Evolutionary conservation across 2,888 invertebrate genomes (phyloP).

Genomic region (Mycogona germanica): DNA sequence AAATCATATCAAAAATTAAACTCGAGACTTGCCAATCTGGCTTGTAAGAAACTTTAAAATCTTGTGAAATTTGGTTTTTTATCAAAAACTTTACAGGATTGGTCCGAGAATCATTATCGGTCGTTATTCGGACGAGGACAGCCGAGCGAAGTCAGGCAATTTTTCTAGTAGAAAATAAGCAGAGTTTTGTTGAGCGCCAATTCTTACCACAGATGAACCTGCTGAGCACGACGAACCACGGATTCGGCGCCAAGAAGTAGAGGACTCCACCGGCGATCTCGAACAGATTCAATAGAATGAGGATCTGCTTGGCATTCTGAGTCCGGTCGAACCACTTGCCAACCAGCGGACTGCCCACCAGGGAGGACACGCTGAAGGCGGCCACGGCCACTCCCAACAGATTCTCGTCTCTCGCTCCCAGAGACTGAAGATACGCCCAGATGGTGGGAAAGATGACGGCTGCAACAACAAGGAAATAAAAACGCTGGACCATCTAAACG

Average conservation of each 20-base stretch:
- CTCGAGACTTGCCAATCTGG: too few species aligned
- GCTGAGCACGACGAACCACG: slow-evolving; percentile 34
- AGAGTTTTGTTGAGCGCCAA: neutral
- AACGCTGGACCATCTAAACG: too few species aligned
- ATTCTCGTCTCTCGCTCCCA: slow-evolving; percentile 32
- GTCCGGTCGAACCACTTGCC: slow-evolving; percentile 35
- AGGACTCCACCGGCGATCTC: slow-evolving; percentile 34
- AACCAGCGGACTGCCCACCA: slow-evolving; percentile 34
- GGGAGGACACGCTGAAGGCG: slow-evolving; percentile 35
- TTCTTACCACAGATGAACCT: slow-evolving; percentile 34
- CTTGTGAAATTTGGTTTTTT: too few species aligned
- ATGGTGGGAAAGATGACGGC: slow-evolving; percentile 39
- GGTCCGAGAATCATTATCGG: too few species aligned
- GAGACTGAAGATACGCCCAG: slow-evolving; percentile 34
- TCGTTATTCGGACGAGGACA: too few species aligned
- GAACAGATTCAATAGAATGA: slow-evolving; percentile 32
- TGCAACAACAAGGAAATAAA: slow-evolving; percentile 20
- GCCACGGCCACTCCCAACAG: slow-evolving; percentile 36
- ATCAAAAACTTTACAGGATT: too few species aligned
- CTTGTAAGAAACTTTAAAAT: too few species aligned
- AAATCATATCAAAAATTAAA: too few species aligned
- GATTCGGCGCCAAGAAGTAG: slow-evolving; percentile 36
- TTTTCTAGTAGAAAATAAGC: too few species aligned
- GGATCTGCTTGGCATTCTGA: slow-evolving; percentile 31
- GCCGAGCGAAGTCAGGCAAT: too few species aligned